Evolutionary conservation across 2,113 vertebrate species (phyloP).

Genomic region (Zootoca vivipara): DNA sequence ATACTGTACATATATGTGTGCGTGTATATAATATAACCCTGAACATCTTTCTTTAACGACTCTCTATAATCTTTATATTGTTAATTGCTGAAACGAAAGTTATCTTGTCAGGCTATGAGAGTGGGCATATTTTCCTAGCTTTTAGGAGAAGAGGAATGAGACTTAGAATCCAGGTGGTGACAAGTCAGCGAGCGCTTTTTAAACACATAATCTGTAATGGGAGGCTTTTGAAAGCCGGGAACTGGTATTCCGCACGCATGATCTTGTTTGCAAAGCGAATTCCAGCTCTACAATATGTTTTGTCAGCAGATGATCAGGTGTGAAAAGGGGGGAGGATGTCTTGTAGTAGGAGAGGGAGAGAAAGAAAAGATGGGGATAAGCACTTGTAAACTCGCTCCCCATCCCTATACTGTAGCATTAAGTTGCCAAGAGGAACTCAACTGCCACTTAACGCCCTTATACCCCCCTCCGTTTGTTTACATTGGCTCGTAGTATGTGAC

Average conservation of each 20-base stretch:
- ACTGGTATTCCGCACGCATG: neutral
- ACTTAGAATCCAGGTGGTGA: neutral
- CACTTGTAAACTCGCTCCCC: slow-evolving; percentile 12
- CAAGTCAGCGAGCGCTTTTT: neutral
- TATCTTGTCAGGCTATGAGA: too few species aligned
- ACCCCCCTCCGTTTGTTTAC: slow-evolving; percentile 19
- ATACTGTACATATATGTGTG: too few species aligned
- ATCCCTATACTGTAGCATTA: neutral
- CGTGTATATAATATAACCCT: neutral
- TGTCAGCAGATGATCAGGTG: neutral
- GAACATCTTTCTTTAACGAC: neutral
- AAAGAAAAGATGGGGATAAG: neutral
- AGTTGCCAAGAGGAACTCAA: neutral
- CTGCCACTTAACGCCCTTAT: neutral
- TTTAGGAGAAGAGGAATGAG: neutral
- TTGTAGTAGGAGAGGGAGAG: neutral
- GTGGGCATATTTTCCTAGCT: neutral
- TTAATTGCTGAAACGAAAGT: neutral
- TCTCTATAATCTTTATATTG: neutral
- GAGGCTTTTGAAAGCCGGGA: neutral
- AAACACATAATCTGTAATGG: neutral
- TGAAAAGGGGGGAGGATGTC: neutral
- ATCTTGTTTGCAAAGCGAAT: neutral
- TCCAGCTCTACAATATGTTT: neutral
- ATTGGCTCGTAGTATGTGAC: slow-evolving; percentile 7